phyloP scores from a whole-genome alignment of 2,797 vertebrate species.

The Tympanoctomys barrerae region DNA sequence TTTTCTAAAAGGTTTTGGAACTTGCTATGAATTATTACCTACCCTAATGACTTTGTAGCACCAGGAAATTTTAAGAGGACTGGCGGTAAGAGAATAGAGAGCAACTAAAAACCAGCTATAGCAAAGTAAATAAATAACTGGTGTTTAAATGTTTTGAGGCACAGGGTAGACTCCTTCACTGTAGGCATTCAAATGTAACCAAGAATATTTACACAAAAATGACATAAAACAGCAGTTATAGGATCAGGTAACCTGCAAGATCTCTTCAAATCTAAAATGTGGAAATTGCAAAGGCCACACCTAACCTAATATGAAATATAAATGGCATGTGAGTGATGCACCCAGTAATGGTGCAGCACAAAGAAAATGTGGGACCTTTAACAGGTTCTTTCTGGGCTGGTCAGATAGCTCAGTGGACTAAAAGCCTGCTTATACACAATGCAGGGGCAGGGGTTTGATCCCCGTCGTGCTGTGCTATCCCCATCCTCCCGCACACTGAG shows the following conservation, averaged over 20 bases:
- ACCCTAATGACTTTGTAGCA: background rate
- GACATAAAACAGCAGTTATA: background rate
- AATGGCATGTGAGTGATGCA: background rate
- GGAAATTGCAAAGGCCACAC: background rate
- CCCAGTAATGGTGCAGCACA: background rate
- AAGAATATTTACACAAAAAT: background rate
- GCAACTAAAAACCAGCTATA: background rate
- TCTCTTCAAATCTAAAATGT: constrained; percentile 10
- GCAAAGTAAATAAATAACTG: background rate
- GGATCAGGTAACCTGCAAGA: background rate
- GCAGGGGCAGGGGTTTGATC: too few relatives aligned
- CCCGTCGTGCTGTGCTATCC: too few relatives aligned
- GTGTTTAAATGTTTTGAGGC: background rate
- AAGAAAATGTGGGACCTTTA: background rate
- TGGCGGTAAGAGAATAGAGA: background rate
- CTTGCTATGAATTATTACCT: constrained; percentile 16
- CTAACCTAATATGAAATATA: background rate
- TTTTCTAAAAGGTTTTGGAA: constrained; percentile 8
- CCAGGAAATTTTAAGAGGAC: background rate
- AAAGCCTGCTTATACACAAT: too few relatives aligned
- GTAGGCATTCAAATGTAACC: background rate
- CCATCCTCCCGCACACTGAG: too few relatives aligned
- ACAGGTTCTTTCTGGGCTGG: background rate
- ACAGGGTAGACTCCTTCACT: background rate
- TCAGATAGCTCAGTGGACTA: too few relatives aligned